Evolutionary conservation across 2,797 vertebrate species (phyloP).

Genomic region (Neopelma chrysocephalum): DNA sequence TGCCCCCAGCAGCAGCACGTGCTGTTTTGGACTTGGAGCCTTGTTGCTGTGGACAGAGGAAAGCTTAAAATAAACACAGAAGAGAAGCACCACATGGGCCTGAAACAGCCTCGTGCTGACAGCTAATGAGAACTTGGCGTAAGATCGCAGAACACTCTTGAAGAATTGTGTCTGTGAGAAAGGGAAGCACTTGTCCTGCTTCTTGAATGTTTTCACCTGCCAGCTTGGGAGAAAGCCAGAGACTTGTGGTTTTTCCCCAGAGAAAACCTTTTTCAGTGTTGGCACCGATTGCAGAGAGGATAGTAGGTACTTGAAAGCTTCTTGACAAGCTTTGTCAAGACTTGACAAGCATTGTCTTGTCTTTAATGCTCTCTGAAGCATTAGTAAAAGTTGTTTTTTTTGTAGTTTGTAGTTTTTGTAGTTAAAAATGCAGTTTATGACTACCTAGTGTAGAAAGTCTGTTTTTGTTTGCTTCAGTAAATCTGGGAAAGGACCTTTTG

Average conservation of each 20-base stretch:
- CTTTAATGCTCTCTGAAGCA: not conserved
- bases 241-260: not conserved
- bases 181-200: not conserved
- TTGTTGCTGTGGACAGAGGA: not conserved
- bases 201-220: not conserved
- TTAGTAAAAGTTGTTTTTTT: not conserved
- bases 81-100: not conserved
- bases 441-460: not conserved
- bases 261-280: not conserved
- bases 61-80: not conserved
- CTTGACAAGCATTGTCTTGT: not conserved
- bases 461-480: not conserved
- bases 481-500: not conserved
- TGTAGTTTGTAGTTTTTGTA: not conserved
- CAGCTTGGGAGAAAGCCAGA: not conserved
- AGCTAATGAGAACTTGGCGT: not conserved
- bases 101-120: not conserved
- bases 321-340: not conserved
- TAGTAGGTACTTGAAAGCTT: not conserved
- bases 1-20: not conserved
- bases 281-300: not conserved
- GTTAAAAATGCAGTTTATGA: not conserved
- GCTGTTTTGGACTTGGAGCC: fast-evolving
- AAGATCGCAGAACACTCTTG: not conserved
- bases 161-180: not conserved